Percentiles rank a stretch among this genome's conserved stretches.
Conservation (phyloP, 2,113 vertebrate genomes). For the Phylloscopus whistleri region DNA sequence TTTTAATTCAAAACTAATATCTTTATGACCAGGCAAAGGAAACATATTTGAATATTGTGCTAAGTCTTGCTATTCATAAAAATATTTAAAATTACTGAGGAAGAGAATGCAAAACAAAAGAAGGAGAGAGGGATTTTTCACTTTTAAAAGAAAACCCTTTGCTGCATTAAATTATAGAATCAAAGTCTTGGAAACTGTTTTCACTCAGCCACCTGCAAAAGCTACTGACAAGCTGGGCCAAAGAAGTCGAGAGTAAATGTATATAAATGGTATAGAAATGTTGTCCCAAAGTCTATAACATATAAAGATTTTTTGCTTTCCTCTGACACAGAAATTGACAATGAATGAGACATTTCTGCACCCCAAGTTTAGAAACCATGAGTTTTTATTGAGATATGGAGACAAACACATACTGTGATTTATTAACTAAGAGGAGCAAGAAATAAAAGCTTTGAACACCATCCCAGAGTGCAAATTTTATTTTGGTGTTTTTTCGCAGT, state of each 20-base stretch:
- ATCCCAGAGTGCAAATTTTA: neutral
- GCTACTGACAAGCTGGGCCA: neutral
- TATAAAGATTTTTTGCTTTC: neutral
- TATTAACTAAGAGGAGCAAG: neutral
- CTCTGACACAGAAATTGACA: neutral
- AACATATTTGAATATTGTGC: neutral
- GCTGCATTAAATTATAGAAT: neutral
- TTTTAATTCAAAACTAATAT: neutral
- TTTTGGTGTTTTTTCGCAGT: neutral
- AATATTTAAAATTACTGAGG: neutral
- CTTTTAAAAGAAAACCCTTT: neutral
- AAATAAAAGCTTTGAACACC: neutral
- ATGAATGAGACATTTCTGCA: neutral
- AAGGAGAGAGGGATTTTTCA: neutral
- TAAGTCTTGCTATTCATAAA: neutral
- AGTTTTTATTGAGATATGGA: neutral
- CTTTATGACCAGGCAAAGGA: neutral
- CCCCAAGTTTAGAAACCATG: neutral
- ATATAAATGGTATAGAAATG: neutral
- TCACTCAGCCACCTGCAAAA: neutral
- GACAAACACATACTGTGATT: neutral
- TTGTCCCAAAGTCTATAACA: neutral
- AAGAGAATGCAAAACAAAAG: neutral
- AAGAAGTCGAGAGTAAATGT: neutral
- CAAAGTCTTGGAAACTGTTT: neutral